Conservation (phyloP, 2,888 invertebrate species). For the Gastracanthus pulcherrimus region DNA sequence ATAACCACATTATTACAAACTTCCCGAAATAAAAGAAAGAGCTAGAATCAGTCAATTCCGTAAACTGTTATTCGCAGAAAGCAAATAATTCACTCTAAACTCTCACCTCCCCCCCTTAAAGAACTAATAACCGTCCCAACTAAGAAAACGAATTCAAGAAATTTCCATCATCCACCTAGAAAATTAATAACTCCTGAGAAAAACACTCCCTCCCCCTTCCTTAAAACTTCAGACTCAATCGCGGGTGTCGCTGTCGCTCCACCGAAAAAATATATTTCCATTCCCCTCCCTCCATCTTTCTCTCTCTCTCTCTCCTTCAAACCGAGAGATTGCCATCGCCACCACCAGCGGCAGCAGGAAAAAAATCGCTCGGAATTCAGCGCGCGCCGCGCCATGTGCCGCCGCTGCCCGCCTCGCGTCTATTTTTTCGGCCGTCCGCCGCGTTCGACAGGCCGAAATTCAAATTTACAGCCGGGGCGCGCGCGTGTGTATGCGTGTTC, state of each 20-base stretch:
- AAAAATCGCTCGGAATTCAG: constrained; percentile 71
- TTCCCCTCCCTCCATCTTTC: constrained; percentile 9
- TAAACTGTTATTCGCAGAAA: too few relatives aligned
- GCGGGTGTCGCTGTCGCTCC: constrained; percentile 8
- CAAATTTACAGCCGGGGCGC: constrained; percentile 69
- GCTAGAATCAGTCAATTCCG: too few relatives aligned
- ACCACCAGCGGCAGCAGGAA: constrained; percentile 34
- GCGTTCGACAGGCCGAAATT: constrained; percentile 66
- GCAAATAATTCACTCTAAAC: neutral
- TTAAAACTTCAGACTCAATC: constrained; percentile 36
- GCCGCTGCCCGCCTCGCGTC: constrained; percentile 45
- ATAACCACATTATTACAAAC: too few relatives aligned
- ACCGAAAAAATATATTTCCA: constrained; percentile 48
- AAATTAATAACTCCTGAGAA: constrained; percentile 36
- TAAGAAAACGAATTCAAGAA: neutral
- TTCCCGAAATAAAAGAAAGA: too few relatives aligned
- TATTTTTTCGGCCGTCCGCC: constrained; percentile 44
- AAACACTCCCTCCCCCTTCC: constrained; percentile 13
- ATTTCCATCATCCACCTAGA: neutral
- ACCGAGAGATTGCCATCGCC: constrained; percentile 46
- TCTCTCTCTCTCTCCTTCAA: neutral
- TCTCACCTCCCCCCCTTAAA: neutral
- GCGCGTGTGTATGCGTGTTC: constrained; percentile 54
- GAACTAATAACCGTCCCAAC: too few relatives aligned
- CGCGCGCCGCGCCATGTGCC: constrained; percentile 68